These are phyloP conservation scores for Tautogolabrus adspersus DNA, from an alignment of 2,113 vertebrate species.

Conservation along the genomic window DNA sequence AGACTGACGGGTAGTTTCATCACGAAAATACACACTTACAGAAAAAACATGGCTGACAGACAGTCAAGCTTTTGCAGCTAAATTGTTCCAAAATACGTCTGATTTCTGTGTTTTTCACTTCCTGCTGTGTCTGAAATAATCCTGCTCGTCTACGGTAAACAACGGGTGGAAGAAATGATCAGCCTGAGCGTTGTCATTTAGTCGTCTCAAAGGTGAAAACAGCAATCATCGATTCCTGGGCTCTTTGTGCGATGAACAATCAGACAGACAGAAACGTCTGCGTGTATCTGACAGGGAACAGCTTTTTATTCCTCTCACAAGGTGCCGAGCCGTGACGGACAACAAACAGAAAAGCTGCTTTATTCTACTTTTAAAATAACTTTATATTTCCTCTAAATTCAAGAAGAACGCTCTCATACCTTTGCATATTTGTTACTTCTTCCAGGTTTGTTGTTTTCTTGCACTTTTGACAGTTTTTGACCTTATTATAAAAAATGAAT, in stretches of 20 bases:
- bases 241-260: constrained; percentile 2
- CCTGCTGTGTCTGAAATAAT: constrained; percentile 2
- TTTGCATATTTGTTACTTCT: neutral
- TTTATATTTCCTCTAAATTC: neutral
- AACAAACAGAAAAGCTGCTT: neutral
- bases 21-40: neutral
- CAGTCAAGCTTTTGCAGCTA: too few species aligned
- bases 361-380: neutral
- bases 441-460: too few species aligned
- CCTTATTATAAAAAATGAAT: too few species aligned
- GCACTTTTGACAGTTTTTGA: too few species aligned
- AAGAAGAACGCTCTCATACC: neutral
- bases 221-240: neutral
- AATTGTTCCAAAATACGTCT: neutral
- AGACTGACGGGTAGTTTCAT: constrained; percentile 4
- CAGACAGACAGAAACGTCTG: neutral
- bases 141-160: constrained; percentile 15
- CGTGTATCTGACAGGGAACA: neutral
- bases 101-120: neutral
- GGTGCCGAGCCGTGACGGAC: neutral
- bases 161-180: neutral
- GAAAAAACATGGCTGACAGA: neutral
- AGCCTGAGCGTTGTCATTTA: neutral
- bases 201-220: neutral
- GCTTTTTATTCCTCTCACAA: neutral